phyloP scores from a whole-genome alignment of 2,888 invertebrate species.

The Meteorus colon region DNA sequence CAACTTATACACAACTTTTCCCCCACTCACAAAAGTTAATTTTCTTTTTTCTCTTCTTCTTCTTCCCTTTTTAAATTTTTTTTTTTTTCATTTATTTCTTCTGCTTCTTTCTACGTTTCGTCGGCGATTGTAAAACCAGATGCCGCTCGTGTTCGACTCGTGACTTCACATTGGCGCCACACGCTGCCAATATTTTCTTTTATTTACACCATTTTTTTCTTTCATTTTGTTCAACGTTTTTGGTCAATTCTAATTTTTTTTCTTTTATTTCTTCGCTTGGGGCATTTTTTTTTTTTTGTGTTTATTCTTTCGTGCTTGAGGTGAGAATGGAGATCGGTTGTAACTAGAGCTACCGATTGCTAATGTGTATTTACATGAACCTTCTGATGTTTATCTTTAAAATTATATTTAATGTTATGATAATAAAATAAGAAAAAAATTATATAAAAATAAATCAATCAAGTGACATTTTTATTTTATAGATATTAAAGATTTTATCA shows the following conservation, averaged over 20 bases:
- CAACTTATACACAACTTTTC: conserved; percentile 12
- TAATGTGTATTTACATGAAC: too few species aligned
- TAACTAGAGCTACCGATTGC: conserved; percentile 13
- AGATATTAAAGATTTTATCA: neutral
- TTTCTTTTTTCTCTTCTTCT: neutral
- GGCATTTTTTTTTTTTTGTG: neutral
- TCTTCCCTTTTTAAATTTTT: conserved; percentile 17
- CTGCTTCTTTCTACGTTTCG: neutral
- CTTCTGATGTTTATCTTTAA: conserved; percentile 6
- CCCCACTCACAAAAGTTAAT: neutral
- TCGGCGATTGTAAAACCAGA: conserved; percentile 52
- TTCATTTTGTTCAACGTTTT: neutral
- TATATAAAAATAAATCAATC: conserved; percentile 7
- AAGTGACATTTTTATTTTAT: neutral
- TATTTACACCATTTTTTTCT: neutral
- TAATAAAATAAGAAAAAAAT: neutral
- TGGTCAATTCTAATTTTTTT: neutral
- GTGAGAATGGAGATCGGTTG: neutral
- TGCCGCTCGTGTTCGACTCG: conserved; percentile 48
- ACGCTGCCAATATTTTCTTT: neutral
- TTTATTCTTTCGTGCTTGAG: neutral
- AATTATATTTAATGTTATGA: neutral
- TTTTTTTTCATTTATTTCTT: conserved; percentile 11
- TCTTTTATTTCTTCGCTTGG: neutral
- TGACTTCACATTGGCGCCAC: conserved; percentile 23